Evolutionary conservation across 2,888 invertebrate species (phyloP), one percentile per base, ranked within the genome.

Genomic region (Cistogaster globosa): DNA sequence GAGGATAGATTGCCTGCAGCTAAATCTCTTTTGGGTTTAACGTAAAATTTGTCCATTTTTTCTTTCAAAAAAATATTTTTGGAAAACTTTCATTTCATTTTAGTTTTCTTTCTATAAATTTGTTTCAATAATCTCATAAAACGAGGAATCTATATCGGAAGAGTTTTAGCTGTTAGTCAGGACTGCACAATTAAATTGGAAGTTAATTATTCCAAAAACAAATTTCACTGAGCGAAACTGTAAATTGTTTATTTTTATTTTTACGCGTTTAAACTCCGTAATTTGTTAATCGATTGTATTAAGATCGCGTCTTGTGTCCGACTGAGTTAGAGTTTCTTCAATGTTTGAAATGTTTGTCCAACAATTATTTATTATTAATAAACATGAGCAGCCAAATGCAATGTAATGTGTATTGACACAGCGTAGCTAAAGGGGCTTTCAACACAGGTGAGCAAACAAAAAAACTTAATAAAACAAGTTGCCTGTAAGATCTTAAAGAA

Each of bases 21-120:
- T 18, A 45, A 68, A 60, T 32, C 67, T n/a, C 38, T 75, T 65
- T 85, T 82, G 6, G 82, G 69, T 60, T 78, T 85, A n/a, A 85
- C 83, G 67, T 85, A 85, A 68, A 85, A 85, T 65, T 85, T 85
- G 75, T 85, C 85, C 85, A 85, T 85, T 71, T 57, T 42, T 22
- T 63, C 6, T 12, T 26, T 6, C 58, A 58, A 9, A 53, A 2
- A 18, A 9, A 18, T 53, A 18, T 53, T 1, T 26, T 26, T 18
- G 14, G 51, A 36, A 22, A 6, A 48, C 9, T 48, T 71, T 48
- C 48, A 69, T 76, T 60, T 7, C 42, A 42, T 55, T 12, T 32
- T 0, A 32, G 2, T 7, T 32, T 32, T 38, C 14, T 22, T 11
- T 42, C 12, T 20, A 22, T 32, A 8, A 32, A 7, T 36, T 20